Evolutionary conservation across 92 coral and sea anemone species (phyloP), one percentile per base, ranked within the genome.

Genomic region (Umimayanthus kanabou): DNA sequence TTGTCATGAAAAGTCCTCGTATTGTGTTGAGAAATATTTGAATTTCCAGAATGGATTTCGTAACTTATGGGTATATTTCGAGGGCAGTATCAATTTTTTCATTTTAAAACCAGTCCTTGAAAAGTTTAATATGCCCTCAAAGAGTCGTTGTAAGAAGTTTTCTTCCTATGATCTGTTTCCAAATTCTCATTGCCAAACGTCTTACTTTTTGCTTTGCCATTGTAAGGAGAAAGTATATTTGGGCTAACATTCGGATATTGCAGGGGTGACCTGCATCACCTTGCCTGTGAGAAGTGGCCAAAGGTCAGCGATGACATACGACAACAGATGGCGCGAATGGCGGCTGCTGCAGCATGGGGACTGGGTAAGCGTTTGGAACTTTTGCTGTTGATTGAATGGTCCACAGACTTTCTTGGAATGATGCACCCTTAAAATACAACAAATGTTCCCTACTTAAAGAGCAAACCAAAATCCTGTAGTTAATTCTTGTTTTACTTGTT

Each of bases 331-430:
- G 99, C 99, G 39, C 91, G 99, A 79, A 97, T 97, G 99, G 99
- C 99, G 1, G 99, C 99, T 0, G 97, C 97, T 0, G 98, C 99
- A 10, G 99, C 99, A 0, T 97, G 99, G 99, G 99, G 99, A 83
- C 90, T 97, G 86, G 98, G 97, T 90, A 90, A 88, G 90, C 50
- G 37, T 29, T 42, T 43, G 8, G 8, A 20, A 26, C 18, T 15
- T 7, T 40, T 5, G 14, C 43, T 37, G 14, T 9, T 29, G 3
- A 71, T 14, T 6, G n/a, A 57, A 40, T 22, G 20, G 26, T 39
- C 53, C 37, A 42, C 40, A 14, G 4, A 20, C 3, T n/a, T 64
- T 2, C 9, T 25, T 39, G 45, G 85, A 16, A 55, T 81, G 11
- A 9, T 5, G 71, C 47, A 15, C n/a, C 30, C 28, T 61, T 67